Evolutionary conservation across 2,888 invertebrate genomes (phyloP), one percentile per base, ranked within the genome.

Genomic region (Chrysolina oricalcia): DNA sequence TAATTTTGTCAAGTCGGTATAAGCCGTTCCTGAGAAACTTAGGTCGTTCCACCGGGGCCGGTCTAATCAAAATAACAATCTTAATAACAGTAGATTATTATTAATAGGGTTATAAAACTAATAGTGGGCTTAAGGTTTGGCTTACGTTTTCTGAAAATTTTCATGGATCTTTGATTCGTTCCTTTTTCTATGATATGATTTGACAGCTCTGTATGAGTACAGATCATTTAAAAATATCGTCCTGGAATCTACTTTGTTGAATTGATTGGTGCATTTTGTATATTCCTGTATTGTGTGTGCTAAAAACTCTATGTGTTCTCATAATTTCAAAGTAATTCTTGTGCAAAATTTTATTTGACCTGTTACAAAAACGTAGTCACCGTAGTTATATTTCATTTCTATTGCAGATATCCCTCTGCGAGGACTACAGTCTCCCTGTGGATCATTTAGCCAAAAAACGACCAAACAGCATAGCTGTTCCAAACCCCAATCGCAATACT

Each of bases 391-490:
- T 59, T 59, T 74, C 2, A 5, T 81, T 79, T 82, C 80, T 83
- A 75, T 91, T 93, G 3, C 92, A 96, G 96, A 93, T 96, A 86
- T 94, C 95, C 80, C 91, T 96, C 84, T 95, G 95, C 89, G 96
- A 96, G 86, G 96, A 96, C 89, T 96, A 96, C 90, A 95, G 95
- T 89, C 91, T 95, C 83, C 96, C 96, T 68, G 94, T 95, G 83
- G 96, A 96, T 89, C 94, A 95, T 88, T 93, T 95, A 81, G 90
- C 91, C 78, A 94, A 92, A 87, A 91, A 91, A 91, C 87, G 94
- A 89, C 88, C 94, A 89, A 89, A 93, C 90, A 89, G 92, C 87
- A 91, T 91, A 83, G 91, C 89, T 66, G 89, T 90, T 86, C 90
- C 93, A 87, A 87, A 80, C 68, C 68, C 77, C 13, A 80, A 82